Percentiles rank a stretch among this genome's conserved stretches.
These are phyloP conservation scores for Amphimallon solstitiale DNA, from an alignment of 2,888 invertebrate genomes.

Conservation along the genomic window DNA sequence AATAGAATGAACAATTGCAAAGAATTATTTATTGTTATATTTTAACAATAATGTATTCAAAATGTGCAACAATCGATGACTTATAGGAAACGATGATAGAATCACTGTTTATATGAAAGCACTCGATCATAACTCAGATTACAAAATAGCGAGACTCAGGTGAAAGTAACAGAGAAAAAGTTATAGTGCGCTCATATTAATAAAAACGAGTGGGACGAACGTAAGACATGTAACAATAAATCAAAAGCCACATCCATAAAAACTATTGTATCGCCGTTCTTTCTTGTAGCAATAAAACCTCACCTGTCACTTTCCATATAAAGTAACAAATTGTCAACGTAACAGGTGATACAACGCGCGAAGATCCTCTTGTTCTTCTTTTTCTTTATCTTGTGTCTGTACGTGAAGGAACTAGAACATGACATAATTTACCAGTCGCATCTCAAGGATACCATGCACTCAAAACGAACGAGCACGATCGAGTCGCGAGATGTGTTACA, in stretches of 20 bases:
- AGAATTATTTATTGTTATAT: neutral
- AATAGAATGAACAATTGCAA: no score
- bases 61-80: no score
- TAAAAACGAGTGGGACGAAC: slow-evolving; percentile 15
- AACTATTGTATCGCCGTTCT: slow-evolving; percentile 8
- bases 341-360: slow-evolving; percentile 23
- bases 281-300: slow-evolving; percentile 20
- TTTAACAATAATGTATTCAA: neutral
- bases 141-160: no score
- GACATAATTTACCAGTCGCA: slow-evolving; percentile 15
- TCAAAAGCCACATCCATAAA: slow-evolving; percentile 18
- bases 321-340: slow-evolving; percentile 28
- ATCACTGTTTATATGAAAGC: no score
- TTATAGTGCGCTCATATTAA: no score
- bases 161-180: no score
- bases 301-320: slow-evolving; percentile 28
- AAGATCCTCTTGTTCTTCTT: slow-evolving; percentile 1
- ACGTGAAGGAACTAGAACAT: neutral
- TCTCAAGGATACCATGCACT: slow-evolving; percentile 21
- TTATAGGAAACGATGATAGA: no score
- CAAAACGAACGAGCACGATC: slow-evolving; percentile 36
- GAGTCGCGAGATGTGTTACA: slow-evolving; percentile 38
- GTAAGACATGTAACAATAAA: slow-evolving; percentile 13
- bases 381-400: no score
- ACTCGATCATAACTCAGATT: no score